These are phyloP conservation scores for Camponotus floridanus DNA, from an alignment of 1,140 invertebrate species.

Conservation along the genomic window DNA sequence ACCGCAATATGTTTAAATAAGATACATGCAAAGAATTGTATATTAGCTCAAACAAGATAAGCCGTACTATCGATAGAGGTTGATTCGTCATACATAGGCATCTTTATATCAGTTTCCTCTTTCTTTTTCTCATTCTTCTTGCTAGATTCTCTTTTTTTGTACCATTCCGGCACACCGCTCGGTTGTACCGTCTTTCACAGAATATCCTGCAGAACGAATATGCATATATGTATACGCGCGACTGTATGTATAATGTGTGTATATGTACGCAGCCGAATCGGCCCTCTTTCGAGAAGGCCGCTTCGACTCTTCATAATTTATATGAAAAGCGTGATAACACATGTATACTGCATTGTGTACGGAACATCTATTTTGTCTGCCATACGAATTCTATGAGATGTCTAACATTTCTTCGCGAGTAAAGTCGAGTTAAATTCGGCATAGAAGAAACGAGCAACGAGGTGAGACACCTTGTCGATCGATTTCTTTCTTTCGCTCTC, in stretches of 20 bases:
- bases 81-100: slow-evolving; percentile 58
- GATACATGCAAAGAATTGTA: slow-evolving; percentile 65
- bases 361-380: slow-evolving; percentile 62
- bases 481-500: neutral
- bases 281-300: slow-evolving; percentile 43
- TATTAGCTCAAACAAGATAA: slow-evolving; percentile 58
- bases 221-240: slow-evolving; percentile 43
- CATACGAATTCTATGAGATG: slow-evolving; percentile 65
- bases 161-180: slow-evolving; percentile 26
- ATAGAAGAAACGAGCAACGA: neutral
- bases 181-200: slow-evolving; percentile 71
- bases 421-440: slow-evolving; percentile 30
- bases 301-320: slow-evolving; percentile 79
- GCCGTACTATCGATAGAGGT: slow-evolving; percentile 45
- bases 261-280: slow-evolving; percentile 75
- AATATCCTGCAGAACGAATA: slow-evolving; percentile 66
- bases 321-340: slow-evolving; percentile 81
- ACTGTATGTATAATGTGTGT: slow-evolving; percentile 45
- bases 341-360: slow-evolving; percentile 73
- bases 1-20: slow-evolving; percentile 66
- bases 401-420: slow-evolving; percentile 65
- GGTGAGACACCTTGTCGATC: neutral
- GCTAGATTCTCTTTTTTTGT: slow-evolving; percentile 51
- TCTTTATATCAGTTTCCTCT: slow-evolving; percentile 30
- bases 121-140: slow-evolving; percentile 49